A percentile compares a stretch with the other conserved stretches of the same genome.
phyloP scores from a whole-genome alignment of 2,113 vertebrate species.

The Thamnaconus septentrionalis region DNA sequence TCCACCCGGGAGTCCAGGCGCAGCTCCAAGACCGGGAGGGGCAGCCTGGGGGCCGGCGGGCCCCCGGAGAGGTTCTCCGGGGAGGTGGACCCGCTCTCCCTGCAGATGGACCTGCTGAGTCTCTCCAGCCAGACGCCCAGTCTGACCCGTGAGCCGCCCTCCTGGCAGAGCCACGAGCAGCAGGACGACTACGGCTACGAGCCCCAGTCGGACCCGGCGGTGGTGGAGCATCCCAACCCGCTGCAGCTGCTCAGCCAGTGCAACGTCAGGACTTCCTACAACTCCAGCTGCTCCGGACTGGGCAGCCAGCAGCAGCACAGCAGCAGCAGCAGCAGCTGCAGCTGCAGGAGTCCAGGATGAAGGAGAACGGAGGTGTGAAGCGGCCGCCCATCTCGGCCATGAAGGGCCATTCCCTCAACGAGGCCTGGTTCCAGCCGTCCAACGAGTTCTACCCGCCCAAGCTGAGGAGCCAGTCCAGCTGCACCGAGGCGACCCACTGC shows the following conservation, averaged over 20 bases:
- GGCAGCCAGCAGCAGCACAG: conserved; percentile 70
- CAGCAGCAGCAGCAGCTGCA: conserved; percentile 75
- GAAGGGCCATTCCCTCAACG: conserved; percentile 87
- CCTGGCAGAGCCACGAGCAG: conserved; percentile 84
- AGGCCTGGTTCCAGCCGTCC: conserved; percentile 84
- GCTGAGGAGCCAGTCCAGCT: conserved; percentile 88
- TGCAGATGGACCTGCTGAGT: conserved; percentile 98
- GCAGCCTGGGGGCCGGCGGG: conserved; percentile 65
- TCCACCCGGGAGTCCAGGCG: conserved; percentile 92
- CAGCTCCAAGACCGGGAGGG: conserved; percentile 89
- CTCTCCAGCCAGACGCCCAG: conserved; percentile 94
- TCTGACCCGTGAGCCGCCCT: conserved; percentile 86
- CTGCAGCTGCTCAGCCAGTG: conserved; percentile 94
- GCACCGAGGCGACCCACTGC: conserved; percentile 82
- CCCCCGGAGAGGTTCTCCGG: conserved; percentile 83
- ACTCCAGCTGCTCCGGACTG: conserved; percentile 73
- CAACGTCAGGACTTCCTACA: conserved; percentile 88
- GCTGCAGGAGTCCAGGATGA: conserved; percentile 80
- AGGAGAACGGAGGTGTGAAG: conserved; percentile 84
- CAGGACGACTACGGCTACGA: conserved; percentile 83
- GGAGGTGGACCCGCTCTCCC: conserved; percentile 92
- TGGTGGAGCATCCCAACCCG: conserved; percentile 76
- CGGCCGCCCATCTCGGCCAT: conserved; percentile 85
- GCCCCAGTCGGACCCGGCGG: conserved; percentile 73
- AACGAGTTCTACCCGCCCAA: conserved; percentile 87